phyloP scores from a whole-genome alignment of 2,113 vertebrate species.

The Sorex fumeus region DNA sequence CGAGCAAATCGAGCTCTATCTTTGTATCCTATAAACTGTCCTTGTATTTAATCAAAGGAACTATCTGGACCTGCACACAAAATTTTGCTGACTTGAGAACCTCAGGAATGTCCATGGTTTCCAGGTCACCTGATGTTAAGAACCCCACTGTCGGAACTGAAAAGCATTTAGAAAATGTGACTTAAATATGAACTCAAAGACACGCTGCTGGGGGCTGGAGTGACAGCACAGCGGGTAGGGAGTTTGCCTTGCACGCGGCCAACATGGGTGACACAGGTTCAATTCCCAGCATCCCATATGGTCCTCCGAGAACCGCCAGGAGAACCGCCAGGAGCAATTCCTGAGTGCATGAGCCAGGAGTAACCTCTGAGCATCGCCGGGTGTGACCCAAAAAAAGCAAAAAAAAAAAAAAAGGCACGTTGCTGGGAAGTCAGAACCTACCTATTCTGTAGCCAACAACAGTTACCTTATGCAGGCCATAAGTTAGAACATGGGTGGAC shows the following conservation, averaged over 20 bases:
- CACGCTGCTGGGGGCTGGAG: neutral
- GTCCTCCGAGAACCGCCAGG: no score
- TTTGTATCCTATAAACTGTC: no score
- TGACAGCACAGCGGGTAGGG: no score
- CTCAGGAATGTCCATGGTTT: neutral
- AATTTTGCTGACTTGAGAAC: neutral
- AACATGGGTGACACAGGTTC: no score
- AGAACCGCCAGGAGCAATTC: no score
- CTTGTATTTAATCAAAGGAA: neutral
- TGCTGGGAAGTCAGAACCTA: neutral
- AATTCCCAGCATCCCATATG: no score
- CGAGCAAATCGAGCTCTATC: no score
- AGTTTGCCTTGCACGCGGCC: no score
- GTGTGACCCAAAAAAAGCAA: no score
- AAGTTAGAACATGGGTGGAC: neutral
- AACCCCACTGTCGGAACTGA: neutral
- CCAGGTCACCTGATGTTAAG: neutral
- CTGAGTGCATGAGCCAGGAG: no score
- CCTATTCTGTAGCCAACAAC: neutral
- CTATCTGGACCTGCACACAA: neutral
- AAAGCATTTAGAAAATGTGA: neutral
- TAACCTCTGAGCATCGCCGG: no score
- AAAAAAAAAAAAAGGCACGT: neutral
- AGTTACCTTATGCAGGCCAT: neutral
- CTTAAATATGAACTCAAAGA: neutral